Evolutionary conservation across 2,113 vertebrate species (phyloP).

Genomic region (Gymnobelideus leadbeateri): DNA sequence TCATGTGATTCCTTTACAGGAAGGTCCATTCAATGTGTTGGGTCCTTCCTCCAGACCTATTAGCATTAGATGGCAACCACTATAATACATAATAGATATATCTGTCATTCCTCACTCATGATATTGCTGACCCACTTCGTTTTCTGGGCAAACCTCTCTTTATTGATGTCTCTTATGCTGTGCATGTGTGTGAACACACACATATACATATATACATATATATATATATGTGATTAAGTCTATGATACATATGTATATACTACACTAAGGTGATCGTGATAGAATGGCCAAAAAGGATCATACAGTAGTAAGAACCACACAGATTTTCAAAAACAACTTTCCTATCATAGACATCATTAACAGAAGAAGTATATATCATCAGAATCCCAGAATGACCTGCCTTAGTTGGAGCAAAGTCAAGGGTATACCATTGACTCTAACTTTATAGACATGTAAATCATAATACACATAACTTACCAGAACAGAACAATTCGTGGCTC

Average conservation of each 20-base stretch:
- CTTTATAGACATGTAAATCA: neutral
- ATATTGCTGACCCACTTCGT: neutral
- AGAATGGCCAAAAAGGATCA: neutral
- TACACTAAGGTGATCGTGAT: neutral
- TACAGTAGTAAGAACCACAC: neutral
- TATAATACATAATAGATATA: neutral
- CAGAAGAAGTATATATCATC: neutral
- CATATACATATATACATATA: no score
- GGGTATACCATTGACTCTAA: neutral
- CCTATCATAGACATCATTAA: neutral
- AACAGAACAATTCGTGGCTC: neutral
- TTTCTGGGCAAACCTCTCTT: neutral
- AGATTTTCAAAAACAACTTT: neutral
- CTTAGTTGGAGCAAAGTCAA: neutral
- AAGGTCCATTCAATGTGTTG: neutral
- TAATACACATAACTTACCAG: neutral
- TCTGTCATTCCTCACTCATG: neutral
- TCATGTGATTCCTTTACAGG: neutral
- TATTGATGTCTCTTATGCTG: neutral
- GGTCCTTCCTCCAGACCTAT: neutral
- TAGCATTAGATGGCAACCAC: neutral
- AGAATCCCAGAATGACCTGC: neutral
- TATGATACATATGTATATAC: neutral
- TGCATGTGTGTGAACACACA: neutral
- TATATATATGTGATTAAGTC: no score